Conservation (phyloP, 1,140 invertebrate species). For the Drosophila simulans region DNA sequence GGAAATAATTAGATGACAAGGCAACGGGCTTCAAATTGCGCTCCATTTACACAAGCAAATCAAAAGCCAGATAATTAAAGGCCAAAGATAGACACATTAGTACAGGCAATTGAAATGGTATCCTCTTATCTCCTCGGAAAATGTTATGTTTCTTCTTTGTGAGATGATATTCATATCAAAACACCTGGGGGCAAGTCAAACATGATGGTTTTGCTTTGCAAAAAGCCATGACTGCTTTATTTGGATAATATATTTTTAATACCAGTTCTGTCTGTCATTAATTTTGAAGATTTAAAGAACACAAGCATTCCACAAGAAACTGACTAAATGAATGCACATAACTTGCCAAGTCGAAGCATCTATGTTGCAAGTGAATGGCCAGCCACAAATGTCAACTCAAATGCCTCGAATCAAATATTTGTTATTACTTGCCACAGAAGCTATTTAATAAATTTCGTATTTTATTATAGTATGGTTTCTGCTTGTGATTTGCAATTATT, state of each 20-base stretch:
- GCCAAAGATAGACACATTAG: background rate
- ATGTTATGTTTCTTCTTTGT: background rate
- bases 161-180: background rate
- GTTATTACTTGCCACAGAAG: background rate
- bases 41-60: slow-evolving; percentile 1
- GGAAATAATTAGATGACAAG: slow-evolving; percentile 1
- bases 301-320: background rate
- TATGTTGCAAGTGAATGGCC: slow-evolving; percentile 2
- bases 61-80: background rate
- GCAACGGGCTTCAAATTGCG: background rate
- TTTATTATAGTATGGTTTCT: background rate
- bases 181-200: background rate
- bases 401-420: slow-evolving; percentile 18
- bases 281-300: background rate
- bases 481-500: background rate
- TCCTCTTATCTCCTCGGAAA: background rate
- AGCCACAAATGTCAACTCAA: slow-evolving; percentile 13
- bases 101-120: background rate
- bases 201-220: background rate
- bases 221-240: background rate
- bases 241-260: background rate
- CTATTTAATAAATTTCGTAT: background rate
- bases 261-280: background rate
- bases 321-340: background rate
- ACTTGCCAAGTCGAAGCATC: background rate